Conservation (phyloP, 2,888 invertebrate genomes). For the Trachelus stipa region DNA sequence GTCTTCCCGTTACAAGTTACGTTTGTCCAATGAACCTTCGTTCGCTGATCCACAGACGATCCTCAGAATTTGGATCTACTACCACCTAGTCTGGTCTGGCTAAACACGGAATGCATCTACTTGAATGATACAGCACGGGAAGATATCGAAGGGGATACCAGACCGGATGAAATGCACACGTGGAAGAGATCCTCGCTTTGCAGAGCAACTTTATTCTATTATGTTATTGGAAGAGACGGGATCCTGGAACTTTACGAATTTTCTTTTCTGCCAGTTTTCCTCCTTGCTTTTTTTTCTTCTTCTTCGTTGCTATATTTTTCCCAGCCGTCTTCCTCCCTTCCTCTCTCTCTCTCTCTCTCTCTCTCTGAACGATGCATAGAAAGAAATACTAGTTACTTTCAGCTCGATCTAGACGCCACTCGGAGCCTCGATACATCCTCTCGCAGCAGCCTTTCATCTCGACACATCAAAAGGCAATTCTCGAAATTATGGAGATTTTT, state of each 20-base stretch:
- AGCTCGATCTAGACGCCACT: background rate
- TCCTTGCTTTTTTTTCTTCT: background rate
- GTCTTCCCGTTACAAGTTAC: too few species aligned
- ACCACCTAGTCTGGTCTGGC: background rate
- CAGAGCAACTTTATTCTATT: constrained; percentile 23
- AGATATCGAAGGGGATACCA: background rate
- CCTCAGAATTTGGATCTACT: background rate
- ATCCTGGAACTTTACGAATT: background rate
- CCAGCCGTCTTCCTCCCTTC: too few species aligned
- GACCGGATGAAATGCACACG: background rate
- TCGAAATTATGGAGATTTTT: constrained; percentile 64
- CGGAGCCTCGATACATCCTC: background rate
- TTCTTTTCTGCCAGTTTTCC: background rate
- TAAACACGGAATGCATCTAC: background rate
- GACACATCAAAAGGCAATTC: constrained; percentile 63
- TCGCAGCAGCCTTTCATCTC: constrained; percentile 57
- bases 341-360: background rate
- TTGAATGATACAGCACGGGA: background rate
- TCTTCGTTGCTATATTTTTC: background rate
- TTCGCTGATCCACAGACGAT: background rate
- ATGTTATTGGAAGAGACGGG: constrained; percentile 20
- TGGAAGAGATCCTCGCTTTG: constrained; percentile 15
- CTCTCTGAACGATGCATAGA: background rate
- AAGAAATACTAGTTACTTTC: constrained; percentile 3
- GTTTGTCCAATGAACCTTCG: background rate